Evolutionary conservation across 2,888 invertebrate genomes (phyloP).

Genomic region (Mythimna vitellina): DNA sequence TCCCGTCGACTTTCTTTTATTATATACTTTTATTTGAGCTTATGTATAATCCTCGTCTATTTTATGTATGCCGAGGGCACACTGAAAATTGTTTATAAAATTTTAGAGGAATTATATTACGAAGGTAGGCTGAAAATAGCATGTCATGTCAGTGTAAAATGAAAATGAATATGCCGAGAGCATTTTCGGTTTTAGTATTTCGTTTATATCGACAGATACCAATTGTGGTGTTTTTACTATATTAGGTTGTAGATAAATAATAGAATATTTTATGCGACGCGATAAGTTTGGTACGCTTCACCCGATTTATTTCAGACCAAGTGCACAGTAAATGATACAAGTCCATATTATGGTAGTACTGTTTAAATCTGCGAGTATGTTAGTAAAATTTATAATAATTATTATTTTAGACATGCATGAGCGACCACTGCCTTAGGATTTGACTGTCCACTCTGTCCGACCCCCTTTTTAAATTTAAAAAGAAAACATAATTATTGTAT

Average conservation of each 20-base stretch:
- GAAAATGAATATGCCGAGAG: constrained; percentile 31
- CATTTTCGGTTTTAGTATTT: constrained; percentile 25
- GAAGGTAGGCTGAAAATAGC: constrained; percentile 26
- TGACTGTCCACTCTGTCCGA: too few species aligned
- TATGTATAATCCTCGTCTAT: constrained; percentile 51
- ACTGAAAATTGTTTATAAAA: constrained; percentile 44
- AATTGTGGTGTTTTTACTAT: constrained; percentile 19
- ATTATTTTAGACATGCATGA: too few species aligned
- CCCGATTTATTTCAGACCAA: too few species aligned
- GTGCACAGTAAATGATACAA: too few species aligned
- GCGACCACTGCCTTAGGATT: too few species aligned
- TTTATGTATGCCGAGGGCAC: constrained; percentile 53
- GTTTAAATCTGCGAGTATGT: too few species aligned
- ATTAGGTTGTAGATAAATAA: not conserved
- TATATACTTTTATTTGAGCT: constrained; percentile 51
- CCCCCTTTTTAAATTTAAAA: too few species aligned
- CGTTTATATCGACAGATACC: constrained; percentile 4
- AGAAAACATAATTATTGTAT: too few species aligned
- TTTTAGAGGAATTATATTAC: constrained; percentile 52
- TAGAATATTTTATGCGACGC: not conserved
- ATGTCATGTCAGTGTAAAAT: constrained; percentile 29
- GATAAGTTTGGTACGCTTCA: too few species aligned
- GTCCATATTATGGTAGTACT: too few species aligned
- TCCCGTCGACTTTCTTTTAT: constrained; percentile 9
- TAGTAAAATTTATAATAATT: too few species aligned